Evolutionary conservation across 2,888 invertebrate species (phyloP).

Genomic region (Vanessa cardui): DNA sequence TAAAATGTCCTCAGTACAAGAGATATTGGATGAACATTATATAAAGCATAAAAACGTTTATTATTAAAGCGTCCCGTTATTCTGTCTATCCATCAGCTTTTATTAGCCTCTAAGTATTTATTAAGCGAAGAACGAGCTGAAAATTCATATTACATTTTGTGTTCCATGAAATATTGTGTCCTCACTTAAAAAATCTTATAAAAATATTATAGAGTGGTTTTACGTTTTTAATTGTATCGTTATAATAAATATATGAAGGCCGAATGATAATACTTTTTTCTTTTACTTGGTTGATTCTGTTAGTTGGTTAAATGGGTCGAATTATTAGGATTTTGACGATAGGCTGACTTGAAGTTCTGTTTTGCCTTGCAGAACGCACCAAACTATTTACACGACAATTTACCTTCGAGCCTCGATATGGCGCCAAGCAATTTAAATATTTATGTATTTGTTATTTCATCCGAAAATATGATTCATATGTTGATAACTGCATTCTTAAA

Average conservation of each 20-base stretch:
- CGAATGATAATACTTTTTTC: too few species aligned
- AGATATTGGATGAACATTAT: background rate
- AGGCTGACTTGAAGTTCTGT: too few species aligned
- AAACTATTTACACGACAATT: too few species aligned
- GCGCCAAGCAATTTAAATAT: too few species aligned
- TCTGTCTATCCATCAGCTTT: conserved; percentile 6
- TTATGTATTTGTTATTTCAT: too few species aligned
- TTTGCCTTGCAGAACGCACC: too few species aligned
- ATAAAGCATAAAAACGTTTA: background rate
- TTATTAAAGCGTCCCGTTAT: background rate
- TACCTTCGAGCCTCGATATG: too few species aligned
- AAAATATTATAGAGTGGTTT: background rate
- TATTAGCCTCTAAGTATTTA: conserved; percentile 8
- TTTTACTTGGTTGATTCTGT: too few species aligned
- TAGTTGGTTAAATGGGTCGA: too few species aligned
- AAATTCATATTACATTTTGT: conserved; percentile 10
- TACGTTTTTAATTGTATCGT: background rate
- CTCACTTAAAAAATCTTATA: background rate
- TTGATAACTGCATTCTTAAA: too few species aligned
- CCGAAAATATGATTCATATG: too few species aligned
- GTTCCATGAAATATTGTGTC: background rate
- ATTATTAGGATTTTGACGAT: too few species aligned
- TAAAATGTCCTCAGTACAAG: background rate
- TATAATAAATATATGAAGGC: background rate
- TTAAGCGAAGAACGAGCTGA: conserved; percentile 3